Evolutionary conservation across 2,888 invertebrate species (phyloP), one percentile per base, ranked within the genome.

Genomic region (Podotricha telesiphe): DNA sequence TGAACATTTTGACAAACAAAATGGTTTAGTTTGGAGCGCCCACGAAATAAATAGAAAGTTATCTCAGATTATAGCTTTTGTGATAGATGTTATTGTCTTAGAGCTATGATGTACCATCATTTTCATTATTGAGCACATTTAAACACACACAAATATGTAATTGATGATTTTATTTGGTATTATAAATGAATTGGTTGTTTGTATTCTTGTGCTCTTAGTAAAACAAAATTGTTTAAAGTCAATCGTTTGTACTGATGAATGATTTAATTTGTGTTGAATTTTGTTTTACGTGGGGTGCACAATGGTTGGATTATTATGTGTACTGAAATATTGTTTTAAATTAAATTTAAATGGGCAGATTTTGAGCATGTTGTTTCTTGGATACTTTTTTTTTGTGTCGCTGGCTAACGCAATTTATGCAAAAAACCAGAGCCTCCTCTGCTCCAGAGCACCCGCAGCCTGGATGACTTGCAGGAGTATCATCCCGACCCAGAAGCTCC

Each of bases 31-130:
- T 50, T 8, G 28, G 37, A 59, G 45, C 42, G 22, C 58, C 58
- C 22, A 42, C 7, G 17, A 34, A 17, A 37, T 34, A 64, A 20
- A 63, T 47, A 15, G 15, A 34, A 42, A 13, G 47, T 64, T 69
- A 64, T 69, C 63, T 74, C 61, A 69, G 69, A 70, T n/a, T 58
- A 73, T 86, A 82, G 77, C 77, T 85, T 86, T 89, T 90, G 90
- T 91, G 89, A 90, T 89, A 89, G 83, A 83, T 86, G 85, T 84
- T 82, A 86, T 65, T 83, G 80, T 84, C 85, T 83, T 87, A 86
- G 84, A 84, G 81, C n/a, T n/a, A n/a, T n/a, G n/a, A n/a, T 75
- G 65, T 75, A 82, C 68, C 56, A 66, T 69, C 72, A 65, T 68
- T 67, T 67, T 78, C 74, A 77, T 79, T 77, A 76, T 64, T 51